Conservation (phyloP, 2,797 vertebrate genomes). For the Brotogeris chrysoptera region DNA sequence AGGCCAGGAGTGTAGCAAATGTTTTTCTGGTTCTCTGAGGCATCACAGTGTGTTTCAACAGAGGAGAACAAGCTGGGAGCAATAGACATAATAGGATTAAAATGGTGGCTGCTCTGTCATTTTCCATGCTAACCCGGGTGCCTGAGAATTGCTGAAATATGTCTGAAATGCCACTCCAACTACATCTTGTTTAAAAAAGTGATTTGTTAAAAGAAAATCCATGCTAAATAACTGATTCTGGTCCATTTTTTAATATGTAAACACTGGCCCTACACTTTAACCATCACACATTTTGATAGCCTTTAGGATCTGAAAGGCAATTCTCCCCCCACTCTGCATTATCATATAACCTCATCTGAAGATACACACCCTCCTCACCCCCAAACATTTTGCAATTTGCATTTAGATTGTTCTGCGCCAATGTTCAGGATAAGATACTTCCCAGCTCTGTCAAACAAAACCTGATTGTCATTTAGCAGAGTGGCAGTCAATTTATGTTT, state of each 20-base stretch:
- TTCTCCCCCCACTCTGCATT: slow-evolving; percentile 1
- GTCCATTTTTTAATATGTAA: neutral
- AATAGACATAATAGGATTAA: slow-evolving; percentile 43
- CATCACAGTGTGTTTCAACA: neutral
- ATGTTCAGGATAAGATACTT: slow-evolving; percentile 65
- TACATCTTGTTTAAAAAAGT: slow-evolving; percentile 13
- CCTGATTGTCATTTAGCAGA: slow-evolving; percentile 82
- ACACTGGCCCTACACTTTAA: neutral
- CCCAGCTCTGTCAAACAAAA: slow-evolving; percentile 72
- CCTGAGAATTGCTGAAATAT: neutral
- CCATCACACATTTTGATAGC: slow-evolving; percentile 37
- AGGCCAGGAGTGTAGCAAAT: neutral
- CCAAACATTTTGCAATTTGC: slow-evolving; percentile 80
- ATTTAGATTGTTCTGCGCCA: slow-evolving; percentile 83
- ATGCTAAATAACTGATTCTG: neutral
- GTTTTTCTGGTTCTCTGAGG: neutral
- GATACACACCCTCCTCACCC: slow-evolving; percentile 43
- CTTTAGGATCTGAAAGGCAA: slow-evolving; percentile 49
- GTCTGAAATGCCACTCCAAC: fast-evolving
- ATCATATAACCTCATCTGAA: slow-evolving; percentile 55
- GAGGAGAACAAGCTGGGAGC: slow-evolving; percentile 23
- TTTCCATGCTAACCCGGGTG: neutral
- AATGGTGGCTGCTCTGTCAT: slow-evolving; percentile 35
- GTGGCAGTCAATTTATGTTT: slow-evolving; percentile 79
- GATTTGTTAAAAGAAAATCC: slow-evolving; percentile 24